Evolutionary conservation across 2,113 vertebrate species (phyloP), one percentile per base, ranked within the genome.

Genomic region (Daboia siamensis): DNA sequence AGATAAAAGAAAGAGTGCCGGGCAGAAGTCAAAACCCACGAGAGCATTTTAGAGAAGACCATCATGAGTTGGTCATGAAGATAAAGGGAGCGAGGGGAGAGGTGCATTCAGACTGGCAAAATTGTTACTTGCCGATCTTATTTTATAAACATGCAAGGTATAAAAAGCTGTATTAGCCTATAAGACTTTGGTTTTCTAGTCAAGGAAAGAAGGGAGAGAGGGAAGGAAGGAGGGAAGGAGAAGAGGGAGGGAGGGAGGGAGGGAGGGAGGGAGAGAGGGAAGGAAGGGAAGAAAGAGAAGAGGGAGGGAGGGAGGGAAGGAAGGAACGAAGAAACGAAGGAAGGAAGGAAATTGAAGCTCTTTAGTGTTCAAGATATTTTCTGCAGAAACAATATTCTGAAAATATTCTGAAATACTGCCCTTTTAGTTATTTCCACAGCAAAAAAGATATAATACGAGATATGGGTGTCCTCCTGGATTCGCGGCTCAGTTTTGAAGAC

Each of bases 341-440:
- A 95, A 95, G 33, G 26, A 44, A 94, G 0, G 5, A 90, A 94
- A 96, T 95, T 89, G 94, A 94, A 94, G 91, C 94, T 94, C 91
- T 26, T 46, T 89, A 88, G 93, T 94, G 6, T 97, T 94, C 95
- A 57, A 74, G 90, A 95, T 93, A 95, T 93, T 90, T 93, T 87
- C 29, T 33, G 29, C 64, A 69, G 64, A 33, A 69, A 15, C 29
- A 69, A 33, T 69, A 69, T 69, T 69, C 4, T 69, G 61, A n/a
- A n/a, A n/a, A 69, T 69, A 69, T 95, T 88, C 93, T 93, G 93
- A 92, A 93, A 92, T 94, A 93, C 90, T 91, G 87, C 86, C 48
- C 94, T 92, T 95, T 93, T 51, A 51, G 93, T 94, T 96, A 94
- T 57, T 95, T 56, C 90, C 87, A 56, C 54, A 91, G 90, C 90